A percentile compares a stretch with the other conserved stretches of the same genome.
Conservation (phyloP, 2,113 vertebrate species). For the Puntigrus tetrazona region DNA sequence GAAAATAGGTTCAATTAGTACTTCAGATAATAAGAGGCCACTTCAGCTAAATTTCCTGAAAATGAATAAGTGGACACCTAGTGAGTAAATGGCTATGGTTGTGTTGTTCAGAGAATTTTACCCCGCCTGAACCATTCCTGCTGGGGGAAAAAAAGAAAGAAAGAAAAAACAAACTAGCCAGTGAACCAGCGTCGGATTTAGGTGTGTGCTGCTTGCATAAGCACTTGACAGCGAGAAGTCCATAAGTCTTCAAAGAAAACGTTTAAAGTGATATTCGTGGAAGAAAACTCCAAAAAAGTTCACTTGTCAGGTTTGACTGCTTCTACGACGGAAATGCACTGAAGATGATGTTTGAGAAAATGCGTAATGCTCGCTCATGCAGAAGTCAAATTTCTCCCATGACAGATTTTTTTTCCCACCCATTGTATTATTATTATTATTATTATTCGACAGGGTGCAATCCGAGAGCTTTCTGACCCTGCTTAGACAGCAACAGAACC, state of each 20-base stretch:
- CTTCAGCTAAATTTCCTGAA: slow-evolving; percentile 72
- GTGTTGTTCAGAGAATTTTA: slow-evolving; percentile 57
- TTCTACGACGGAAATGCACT: neutral
- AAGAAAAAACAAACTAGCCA: neutral
- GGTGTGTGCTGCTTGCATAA: neutral
- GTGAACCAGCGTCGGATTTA: neutral
- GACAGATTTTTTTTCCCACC: no score
- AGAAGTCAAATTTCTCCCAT: no score
- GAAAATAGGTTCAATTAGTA: slow-evolving; percentile 76
- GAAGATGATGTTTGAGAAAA: neutral
- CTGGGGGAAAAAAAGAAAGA: neutral
- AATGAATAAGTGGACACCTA: slow-evolving; percentile 70
- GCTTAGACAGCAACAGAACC: no score
- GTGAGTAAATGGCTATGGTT: slow-evolving; percentile 67
- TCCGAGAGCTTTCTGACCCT: no score
- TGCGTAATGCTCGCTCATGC: neutral
- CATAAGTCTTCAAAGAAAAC: neutral
- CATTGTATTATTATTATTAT: no score
- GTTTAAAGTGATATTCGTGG: neutral
- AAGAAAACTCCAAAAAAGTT: neutral
- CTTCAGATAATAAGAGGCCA: slow-evolving; percentile 76
- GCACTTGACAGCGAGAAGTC: neutral
- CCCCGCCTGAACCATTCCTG: slow-evolving; percentile 22
- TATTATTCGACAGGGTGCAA: no score
- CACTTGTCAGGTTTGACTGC: neutral